These are phyloP conservation scores for Eupithecia vulgata DNA, from an alignment of 2,888 invertebrate species.

Conservation along the genomic window DNA sequence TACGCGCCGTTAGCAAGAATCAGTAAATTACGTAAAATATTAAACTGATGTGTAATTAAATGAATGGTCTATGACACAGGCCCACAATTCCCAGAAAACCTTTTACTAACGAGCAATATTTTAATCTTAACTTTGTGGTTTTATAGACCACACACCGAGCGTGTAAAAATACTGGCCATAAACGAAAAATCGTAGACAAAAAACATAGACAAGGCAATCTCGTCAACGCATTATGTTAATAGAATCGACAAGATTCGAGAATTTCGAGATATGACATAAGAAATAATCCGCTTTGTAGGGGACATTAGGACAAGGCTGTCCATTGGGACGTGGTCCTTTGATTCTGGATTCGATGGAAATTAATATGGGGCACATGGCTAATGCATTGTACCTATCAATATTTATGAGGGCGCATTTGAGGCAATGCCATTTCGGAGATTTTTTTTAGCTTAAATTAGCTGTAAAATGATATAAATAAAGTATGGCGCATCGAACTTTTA, in stretches of 20 bases:
- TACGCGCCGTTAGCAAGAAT: background rate
- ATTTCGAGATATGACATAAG: constrained; percentile 71
- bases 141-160: constrained; percentile 68
- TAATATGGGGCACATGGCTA: constrained; percentile 75
- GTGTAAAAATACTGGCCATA: constrained; percentile 54
- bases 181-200: constrained; percentile 52
- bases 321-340: constrained; percentile 75
- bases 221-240: constrained; percentile 80
- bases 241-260: constrained; percentile 41
- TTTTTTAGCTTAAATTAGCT: background rate
- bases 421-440: background rate
- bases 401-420: constrained; percentile 45
- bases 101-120: constrained; percentile 24
- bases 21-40: background rate
- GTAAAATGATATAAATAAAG: background rate
- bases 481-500: background rate
- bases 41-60: constrained; percentile 25
- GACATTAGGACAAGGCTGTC: constrained; percentile 67
- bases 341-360: constrained; percentile 78
- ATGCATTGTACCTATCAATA: constrained; percentile 54
- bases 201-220: constrained; percentile 68
- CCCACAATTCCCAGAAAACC: constrained; percentile 31
- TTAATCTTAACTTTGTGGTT: constrained; percentile 33
- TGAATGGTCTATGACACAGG: constrained; percentile 21
- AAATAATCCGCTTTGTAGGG: constrained; percentile 80